Base-by-base conservation (phyloP, 2,888 invertebrate species). In the Augochlorella aurata region DNA sequence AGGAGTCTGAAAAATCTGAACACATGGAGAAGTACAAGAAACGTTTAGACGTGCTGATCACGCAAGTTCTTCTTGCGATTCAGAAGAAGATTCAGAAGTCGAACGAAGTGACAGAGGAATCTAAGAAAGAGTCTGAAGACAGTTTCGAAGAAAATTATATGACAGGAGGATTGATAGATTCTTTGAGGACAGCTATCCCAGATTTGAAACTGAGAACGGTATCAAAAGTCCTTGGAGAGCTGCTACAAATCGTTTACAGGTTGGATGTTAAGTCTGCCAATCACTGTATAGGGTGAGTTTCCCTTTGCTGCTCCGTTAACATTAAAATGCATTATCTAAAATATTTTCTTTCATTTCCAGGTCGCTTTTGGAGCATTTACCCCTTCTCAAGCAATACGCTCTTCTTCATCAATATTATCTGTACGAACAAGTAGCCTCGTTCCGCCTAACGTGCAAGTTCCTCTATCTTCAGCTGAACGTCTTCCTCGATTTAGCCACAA, bases 371-470 rank as follows among this genome's bases (percentile, higher is more conserved):
- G 94, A 94, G 86, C 93, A 95, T 88, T 88, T 96, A 14, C 97
- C 98, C 0, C 94, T 98, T 47, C 93, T 99, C 75, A 96, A 97
- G 79, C 98, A 98, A 93, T 96, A 97, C 71, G 94, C 95, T 68
- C 92, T 96, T 29, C 94, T 98, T 69, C 95, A 96, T 2, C 97
- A 98, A 91, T 98, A 96, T 92, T 97, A 97, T 89, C 93, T 98
- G 8, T 96, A 96, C 0, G 97, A 97, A 88, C 96, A 97, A 92
- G 95, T 98, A 3, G 96, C 96, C 0, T 95, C 96, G 0, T 97
- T 98, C 90, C 95, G 98, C 88, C 95, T 97, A 0, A 96, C 97
- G 0, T 96, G 97, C 87, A 98, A 98, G 94, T 96, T 98, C 94
- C 94, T 97, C 10, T 97, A 97, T 0, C 95, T 98, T 5, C 94